phyloP scores from a whole-genome alignment of 2,113 vertebrate genomes.

The Pangasianodon hypophthalmus region DNA sequence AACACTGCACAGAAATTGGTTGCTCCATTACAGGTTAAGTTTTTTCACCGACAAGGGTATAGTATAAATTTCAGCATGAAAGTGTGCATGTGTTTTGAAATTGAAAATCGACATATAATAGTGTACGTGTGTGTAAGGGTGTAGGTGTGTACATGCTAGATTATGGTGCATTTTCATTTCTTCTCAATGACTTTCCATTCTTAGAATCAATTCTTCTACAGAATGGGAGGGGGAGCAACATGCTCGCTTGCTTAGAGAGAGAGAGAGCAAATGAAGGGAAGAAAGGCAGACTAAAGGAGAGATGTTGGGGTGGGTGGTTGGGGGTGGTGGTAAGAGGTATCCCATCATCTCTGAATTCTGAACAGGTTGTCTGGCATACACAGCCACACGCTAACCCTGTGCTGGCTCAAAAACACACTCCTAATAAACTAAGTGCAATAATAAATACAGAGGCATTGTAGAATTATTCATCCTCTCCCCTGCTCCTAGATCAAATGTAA shows the following conservation, averaged over 20 bases:
- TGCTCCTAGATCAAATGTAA: neutral
- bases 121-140: neutral
- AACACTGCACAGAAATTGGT: conserved; percentile 16
- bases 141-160: conserved; percentile 8
- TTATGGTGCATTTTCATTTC: conserved; percentile 54
- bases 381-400: conserved; percentile 27
- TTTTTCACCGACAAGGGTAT: conserved; percentile 46
- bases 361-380: conserved; percentile 31
- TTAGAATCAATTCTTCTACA: conserved; percentile 50
- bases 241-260: neutral
- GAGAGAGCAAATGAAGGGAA: neutral
- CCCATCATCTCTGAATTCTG: conserved; percentile 47
- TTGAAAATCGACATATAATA: neutral
- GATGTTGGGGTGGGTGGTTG: neutral
- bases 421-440: conserved; percentile 70
- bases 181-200: conserved; percentile 54
- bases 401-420: conserved; percentile 49
- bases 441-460: conserved; percentile 60
- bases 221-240: conserved; percentile 32
- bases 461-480: conserved; percentile 61
- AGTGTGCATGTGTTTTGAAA: neutral
- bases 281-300: conserved; percentile 13
- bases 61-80: conserved; percentile 45
- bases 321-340: conserved; percentile 43
- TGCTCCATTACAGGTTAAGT: conserved; percentile 53